Conservation (phyloP, 1,140 invertebrate genomes). For the Agrypnia vestita region DNA sequence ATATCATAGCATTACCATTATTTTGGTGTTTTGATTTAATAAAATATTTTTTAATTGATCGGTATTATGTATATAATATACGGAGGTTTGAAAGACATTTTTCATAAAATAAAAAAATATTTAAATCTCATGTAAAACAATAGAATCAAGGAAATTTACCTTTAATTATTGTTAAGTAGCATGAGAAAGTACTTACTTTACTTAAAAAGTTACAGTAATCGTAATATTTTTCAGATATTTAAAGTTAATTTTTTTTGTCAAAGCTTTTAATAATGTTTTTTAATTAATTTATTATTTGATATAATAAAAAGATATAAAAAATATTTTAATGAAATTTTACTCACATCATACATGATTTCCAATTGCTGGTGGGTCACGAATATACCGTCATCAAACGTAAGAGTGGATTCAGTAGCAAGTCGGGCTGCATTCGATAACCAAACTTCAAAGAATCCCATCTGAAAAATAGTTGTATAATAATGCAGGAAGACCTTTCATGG, state of each 20-base stretch:
- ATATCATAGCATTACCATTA: too few species aligned
- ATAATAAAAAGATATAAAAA: too few species aligned
- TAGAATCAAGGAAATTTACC: too few species aligned
- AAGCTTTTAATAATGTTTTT: background rate
- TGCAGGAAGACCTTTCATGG: conserved; percentile 1
- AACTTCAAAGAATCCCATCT: conserved; percentile 93
- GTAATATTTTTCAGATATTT: background rate
- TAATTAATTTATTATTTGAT: too few species aligned
- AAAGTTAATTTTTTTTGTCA: background rate
- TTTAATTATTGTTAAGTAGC: too few species aligned
- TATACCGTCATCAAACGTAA: conserved; percentile 95
- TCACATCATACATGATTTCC: conserved; percentile 95
- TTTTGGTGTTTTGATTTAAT: too few species aligned
- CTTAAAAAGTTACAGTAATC: too few species aligned
- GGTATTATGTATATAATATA: background rate
- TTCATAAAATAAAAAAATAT: background rate
- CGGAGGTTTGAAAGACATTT: background rate
- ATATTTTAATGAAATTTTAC: conserved; percentile 64
- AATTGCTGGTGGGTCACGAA: conserved; percentile 89
- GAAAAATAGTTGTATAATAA: conserved; percentile 61
- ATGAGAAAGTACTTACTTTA: too few species aligned
- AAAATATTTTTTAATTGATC: too few species aligned
- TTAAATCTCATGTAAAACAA: too few species aligned
- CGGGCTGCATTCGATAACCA: conserved; percentile 92
- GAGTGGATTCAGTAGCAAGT: conserved; percentile 84